Conservation (phyloP, 2,797 vertebrate genomes). For the Knipowitschia caucasica region DNA sequence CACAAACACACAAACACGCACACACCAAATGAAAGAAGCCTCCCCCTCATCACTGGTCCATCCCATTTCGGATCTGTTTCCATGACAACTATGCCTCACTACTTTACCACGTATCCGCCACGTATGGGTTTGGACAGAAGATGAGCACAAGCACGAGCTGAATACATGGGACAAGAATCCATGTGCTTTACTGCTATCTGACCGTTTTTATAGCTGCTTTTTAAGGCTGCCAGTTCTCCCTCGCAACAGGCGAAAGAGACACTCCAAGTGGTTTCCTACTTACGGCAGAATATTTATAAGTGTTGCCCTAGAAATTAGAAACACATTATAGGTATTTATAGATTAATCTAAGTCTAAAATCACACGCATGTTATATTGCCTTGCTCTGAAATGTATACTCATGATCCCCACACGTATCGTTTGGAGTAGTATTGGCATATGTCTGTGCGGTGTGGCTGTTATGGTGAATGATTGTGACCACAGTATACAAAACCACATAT, state of each 20-base stretch:
- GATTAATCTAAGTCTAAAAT: not conserved
- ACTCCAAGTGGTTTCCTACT: constrained; percentile 58
- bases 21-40: constrained; percentile 8
- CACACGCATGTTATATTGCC: not conserved
- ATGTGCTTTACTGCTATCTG: not conserved
- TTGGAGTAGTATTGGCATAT: not conserved
- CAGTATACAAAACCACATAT: constrained; percentile 5
- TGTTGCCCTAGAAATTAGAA: constrained; percentile 37
- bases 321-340: not conserved
- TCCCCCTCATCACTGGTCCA: constrained; percentile 22
- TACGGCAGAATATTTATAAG: constrained; percentile 32
- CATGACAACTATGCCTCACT: constrained; percentile 39
- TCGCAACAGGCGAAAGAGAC: constrained; percentile 20
- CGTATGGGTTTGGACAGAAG: constrained; percentile 6
- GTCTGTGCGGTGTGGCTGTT: not conserved
- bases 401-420: not conserved
- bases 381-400: not conserved
- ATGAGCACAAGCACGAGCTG: not conserved
- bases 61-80: constrained; percentile 45
- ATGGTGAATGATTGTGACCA: not conserved
- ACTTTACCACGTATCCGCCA: not conserved
- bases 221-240: constrained; percentile 34
- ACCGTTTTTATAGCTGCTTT: constrained; percentile 12
- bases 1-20: no score
- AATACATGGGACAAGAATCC: not conserved